A percentile compares a stretch with the other conserved stretches of the same genome.
Conservation (phyloP, 1,140 invertebrate genomes). For the Penaeus japonicus region DNA sequence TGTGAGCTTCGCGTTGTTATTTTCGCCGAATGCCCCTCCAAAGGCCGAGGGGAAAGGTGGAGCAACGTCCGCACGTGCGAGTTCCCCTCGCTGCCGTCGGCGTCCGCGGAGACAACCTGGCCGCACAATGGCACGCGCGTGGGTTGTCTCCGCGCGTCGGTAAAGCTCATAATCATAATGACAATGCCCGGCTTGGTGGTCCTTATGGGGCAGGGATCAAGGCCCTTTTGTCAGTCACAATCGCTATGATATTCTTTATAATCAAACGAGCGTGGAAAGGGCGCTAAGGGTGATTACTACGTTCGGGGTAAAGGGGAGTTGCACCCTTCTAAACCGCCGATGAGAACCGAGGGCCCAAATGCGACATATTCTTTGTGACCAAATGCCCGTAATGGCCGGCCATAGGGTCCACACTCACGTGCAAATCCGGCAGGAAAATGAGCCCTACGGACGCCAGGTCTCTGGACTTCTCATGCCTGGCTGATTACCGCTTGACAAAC, state of each 20-base stretch:
- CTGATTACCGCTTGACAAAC: constrained; percentile 57
- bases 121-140: constrained; percentile 9
- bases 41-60: no score
- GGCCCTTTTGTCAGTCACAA: constrained; percentile 50
- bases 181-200: background rate
- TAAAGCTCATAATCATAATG: constrained; percentile 22
- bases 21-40: no score
- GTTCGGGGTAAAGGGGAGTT: background rate
- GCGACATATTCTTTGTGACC: constrained; percentile 51
- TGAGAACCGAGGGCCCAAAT: constrained; percentile 24
- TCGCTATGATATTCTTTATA: constrained; percentile 55
- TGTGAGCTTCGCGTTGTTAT: no score
- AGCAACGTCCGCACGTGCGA: no score
- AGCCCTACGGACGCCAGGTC: constrained; percentile 7
- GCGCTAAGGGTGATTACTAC: constrained; percentile 8
- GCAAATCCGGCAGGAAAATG: background rate
- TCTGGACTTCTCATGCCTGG: constrained; percentile 4
- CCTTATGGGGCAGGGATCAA: background rate
- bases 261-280: constrained; percentile 40
- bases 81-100: background rate
- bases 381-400: constrained; percentile 46
- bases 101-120: background rate
- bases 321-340: background rate
- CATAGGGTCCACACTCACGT: background rate
- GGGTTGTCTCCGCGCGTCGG: background rate